phyloP scores from a whole-genome alignment of 2,113 vertebrate genomes.

The Orycteropus afer region DNA sequence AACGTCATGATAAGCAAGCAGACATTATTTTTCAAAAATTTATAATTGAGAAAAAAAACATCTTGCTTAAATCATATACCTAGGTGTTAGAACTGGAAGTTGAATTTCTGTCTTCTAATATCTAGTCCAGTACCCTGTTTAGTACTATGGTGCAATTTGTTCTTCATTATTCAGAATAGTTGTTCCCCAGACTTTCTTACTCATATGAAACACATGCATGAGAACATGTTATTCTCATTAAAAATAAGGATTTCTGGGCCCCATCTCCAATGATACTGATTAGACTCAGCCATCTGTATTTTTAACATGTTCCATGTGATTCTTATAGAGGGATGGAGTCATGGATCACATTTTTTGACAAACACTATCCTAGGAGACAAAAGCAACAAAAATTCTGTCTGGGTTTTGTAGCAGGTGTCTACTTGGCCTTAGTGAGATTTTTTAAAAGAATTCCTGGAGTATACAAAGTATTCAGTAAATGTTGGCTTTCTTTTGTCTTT shows the following conservation, averaged over 20 bases:
- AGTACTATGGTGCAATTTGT: neutral
- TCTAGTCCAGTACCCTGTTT: neutral
- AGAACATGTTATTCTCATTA: neutral
- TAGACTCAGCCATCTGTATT: neutral
- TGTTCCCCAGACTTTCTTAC: neutral
- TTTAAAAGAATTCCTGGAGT: neutral
- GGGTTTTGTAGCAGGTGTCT: neutral
- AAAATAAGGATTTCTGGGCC: neutral
- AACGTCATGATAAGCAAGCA: neutral
- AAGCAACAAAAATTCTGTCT: neutral
- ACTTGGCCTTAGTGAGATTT: neutral
- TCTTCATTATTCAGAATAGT: slow-evolving; percentile 5
- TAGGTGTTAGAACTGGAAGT: neutral
- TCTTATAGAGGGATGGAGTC: neutral
- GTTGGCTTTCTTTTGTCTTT: slow-evolving; percentile 21
- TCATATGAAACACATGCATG: neutral
- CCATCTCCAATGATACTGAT: neutral
- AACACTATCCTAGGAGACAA: neutral
- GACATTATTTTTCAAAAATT: slow-evolving; percentile 19
- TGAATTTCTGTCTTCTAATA: neutral
- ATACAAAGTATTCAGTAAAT: neutral
- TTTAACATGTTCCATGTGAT: neutral
- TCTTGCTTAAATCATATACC: neutral
- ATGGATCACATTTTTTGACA: neutral
- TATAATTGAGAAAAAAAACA: neutral